A percentile compares a stretch with the other conserved stretches of the same genome.
These are phyloP conservation scores for Ptychodera flava DNA, from an alignment of 35 echinoderm and acorn worm genomes.

Conservation along the genomic window DNA sequence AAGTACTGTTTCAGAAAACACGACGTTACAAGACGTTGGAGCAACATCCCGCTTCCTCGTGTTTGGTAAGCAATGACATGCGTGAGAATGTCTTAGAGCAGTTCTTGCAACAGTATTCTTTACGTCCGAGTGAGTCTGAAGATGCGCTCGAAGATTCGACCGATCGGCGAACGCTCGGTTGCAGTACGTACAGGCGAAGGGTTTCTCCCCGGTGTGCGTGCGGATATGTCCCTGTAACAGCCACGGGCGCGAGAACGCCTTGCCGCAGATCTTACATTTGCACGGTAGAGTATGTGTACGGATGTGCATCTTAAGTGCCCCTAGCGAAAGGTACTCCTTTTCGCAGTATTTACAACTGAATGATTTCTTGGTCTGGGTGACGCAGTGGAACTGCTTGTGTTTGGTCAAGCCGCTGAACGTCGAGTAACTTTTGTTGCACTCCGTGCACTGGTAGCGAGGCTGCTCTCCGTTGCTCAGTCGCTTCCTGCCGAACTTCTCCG, in stretches of 20 bases:
- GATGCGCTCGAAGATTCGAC: conserved; percentile 83
- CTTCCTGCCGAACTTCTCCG: conserved; percentile 3
- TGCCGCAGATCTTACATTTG: conserved; percentile 87
- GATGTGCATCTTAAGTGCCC: conserved; percentile 97
- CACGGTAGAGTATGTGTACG: conserved; percentile 95
- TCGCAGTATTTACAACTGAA: conserved; percentile 94
- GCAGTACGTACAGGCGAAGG: conserved; percentile 79
- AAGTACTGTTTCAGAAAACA: too few relatives aligned
- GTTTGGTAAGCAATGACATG: conserved; percentile 90
- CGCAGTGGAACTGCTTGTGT: conserved; percentile 83
- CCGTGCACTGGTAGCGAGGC: conserved; percentile 36
- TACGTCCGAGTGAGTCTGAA: conserved; percentile 92
- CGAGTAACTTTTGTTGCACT: conserved; percentile 60
- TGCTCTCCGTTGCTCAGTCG: not conserved
- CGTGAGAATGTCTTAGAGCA: conserved; percentile 86
- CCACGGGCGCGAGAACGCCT: conserved; percentile 93
- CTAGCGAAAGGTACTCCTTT: conserved; percentile 90
- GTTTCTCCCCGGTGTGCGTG: conserved; percentile 95
- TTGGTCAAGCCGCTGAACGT: conserved; percentile 71
- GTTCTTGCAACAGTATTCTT: conserved; percentile 76
- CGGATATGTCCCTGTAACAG: conserved; percentile 93
- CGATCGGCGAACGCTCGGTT: conserved; percentile 88
- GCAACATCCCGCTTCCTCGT: conserved; percentile 72
- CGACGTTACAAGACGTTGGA: not conserved
- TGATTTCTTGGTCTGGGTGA: conserved; percentile 51